Evolutionary conservation across 2,113 vertebrate genomes (phyloP), one percentile per base, ranked within the genome.

Genomic region (Ptilonorhynchus violaceus): DNA sequence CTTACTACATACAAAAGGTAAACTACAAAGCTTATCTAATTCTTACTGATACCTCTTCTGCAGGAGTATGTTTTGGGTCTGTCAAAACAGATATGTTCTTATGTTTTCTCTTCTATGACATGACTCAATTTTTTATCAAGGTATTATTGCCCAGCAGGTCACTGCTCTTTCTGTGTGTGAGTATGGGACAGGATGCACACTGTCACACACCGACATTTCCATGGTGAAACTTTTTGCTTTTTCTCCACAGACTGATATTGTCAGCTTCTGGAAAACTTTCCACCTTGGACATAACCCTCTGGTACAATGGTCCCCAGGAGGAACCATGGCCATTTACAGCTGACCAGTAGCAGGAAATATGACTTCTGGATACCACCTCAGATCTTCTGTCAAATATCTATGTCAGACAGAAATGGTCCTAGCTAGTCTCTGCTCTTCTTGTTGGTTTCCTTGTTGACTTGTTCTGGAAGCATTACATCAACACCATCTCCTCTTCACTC

Each of bases 21-120:
- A 96, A 93, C 31, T 64, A 62, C 30, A 88, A 92, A 68, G 47
- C 9, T 88, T 33, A 92, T 60, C n/a, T 93, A 50, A 80, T 94
- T 95, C 41, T 91, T 67, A 76, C 30, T 30, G 39, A 35, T 55
- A 85, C 13, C 28, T 37, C 27, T 93, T 53, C 63, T 85, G 24
- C 50, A 84, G 35, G 20, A 70, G 67, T 53, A 73, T 62, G 19
- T 17, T 82, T 82, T 70, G 9, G 66, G 13, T 83, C 68, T 75
- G 56, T 46, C 35, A 50, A 83, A 94, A 39, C 28, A 85, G 17
- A 44, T 83, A 62, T 63, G 6, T 62, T 86, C 49, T 13, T 75
- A 19, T n/a, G 42, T 66, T 91, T 93, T 94, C 23, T 84, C 44
- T 35, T 44, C 82, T 80, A 11, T 56, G 15, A 96, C 79, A 64